phyloP scores from a whole-genome alignment of 2,888 invertebrate genomes.

The Agelastica alni region DNA sequence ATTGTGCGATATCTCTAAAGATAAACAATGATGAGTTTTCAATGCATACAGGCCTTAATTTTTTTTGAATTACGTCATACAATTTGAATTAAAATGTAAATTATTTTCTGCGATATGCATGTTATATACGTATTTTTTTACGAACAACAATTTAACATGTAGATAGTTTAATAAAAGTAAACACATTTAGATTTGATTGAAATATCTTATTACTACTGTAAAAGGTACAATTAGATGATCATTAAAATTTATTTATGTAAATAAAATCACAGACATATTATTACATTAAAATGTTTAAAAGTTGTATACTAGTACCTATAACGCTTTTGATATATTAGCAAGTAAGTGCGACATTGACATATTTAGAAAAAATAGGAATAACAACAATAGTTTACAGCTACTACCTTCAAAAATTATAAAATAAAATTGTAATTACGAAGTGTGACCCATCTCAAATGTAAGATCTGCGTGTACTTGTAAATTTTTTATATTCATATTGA shows the following conservation, averaged over 20 bases:
- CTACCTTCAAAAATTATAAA: conserved; percentile 1
- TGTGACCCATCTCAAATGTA: too few relatives aligned
- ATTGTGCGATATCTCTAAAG: too few relatives aligned
- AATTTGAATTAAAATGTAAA: too few relatives aligned
- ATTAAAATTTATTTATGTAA: conserved; percentile 37
- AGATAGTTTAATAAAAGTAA: conserved; percentile 29
- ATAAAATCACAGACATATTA: conserved; percentile 33
- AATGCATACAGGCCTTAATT: too few relatives aligned
- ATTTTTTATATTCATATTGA: too few relatives aligned
- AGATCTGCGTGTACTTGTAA: too few relatives aligned
- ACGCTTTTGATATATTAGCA: conserved; percentile 34
- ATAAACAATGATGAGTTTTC: too few relatives aligned
- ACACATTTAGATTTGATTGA: conserved; percentile 33
- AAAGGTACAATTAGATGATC: conserved; percentile 41
- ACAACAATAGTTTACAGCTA: conserved; percentile 21
- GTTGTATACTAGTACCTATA: conserved; percentile 14
- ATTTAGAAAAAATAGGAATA: conserved; percentile 19
- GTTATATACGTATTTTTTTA: too few relatives aligned
- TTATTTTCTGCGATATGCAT: too few relatives aligned
- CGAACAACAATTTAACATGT: conserved; percentile 25
- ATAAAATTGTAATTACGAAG: too few relatives aligned
- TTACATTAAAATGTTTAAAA: conserved; percentile 22
- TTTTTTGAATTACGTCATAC: too few relatives aligned
- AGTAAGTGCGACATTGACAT: conserved; percentile 31
- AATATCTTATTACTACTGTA: conserved; percentile 37